phyloP scores from a whole-genome alignment of 2,113 vertebrate genomes.

The Limanda limanda region DNA sequence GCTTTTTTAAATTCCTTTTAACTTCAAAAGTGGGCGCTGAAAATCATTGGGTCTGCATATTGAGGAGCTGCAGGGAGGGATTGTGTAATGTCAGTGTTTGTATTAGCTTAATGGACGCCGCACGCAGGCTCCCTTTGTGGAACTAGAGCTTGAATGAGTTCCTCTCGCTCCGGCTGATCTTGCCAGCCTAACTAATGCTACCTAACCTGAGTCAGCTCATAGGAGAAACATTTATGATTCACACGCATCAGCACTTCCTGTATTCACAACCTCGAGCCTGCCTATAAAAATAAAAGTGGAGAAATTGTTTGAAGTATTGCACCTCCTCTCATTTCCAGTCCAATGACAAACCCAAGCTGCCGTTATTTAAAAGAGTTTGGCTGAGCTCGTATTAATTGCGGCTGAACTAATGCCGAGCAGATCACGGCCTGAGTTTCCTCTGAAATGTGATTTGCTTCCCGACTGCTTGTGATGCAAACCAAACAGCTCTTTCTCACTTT shows the following conservation, averaged over 20 bases:
- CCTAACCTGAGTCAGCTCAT: slow-evolving; percentile 60
- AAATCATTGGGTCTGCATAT: not conserved
- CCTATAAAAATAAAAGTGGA: slow-evolving; percentile 12
- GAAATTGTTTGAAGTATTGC: slow-evolving; percentile 8
- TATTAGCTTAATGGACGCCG: slow-evolving; percentile 4
- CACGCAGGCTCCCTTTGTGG: slow-evolving; percentile 2
- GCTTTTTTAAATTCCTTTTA: slow-evolving; percentile 22
- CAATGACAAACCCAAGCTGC: slow-evolving; percentile 21
- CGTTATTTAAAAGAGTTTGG: not conserved
- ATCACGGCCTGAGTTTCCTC: slow-evolving; percentile 10
- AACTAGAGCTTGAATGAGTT: slow-evolving; percentile 16
- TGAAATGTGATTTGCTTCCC: not conserved
- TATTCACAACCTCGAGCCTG: slow-evolving; percentile 21
- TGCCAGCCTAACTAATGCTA: slow-evolving; percentile 55
- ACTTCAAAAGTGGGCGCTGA: slow-evolving; percentile 3
- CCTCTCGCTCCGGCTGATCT: slow-evolving; percentile 21
- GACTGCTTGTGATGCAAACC: not conserved
- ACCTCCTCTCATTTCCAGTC: not conserved
- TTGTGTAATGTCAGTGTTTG: not conserved
- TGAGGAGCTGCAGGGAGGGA: not conserved
- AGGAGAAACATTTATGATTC: slow-evolving; percentile 45
- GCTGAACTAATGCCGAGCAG: slow-evolving; percentile 6
- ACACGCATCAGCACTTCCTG: slow-evolving; percentile 49
- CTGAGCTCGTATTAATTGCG: not conserved
- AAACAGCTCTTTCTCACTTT: slow-evolving; percentile 17